A percentile compares a stretch with the other conserved stretches of the same genome.
Conservation (phyloP, 2,888 invertebrate genomes). For the Cephus nigrinus region DNA sequence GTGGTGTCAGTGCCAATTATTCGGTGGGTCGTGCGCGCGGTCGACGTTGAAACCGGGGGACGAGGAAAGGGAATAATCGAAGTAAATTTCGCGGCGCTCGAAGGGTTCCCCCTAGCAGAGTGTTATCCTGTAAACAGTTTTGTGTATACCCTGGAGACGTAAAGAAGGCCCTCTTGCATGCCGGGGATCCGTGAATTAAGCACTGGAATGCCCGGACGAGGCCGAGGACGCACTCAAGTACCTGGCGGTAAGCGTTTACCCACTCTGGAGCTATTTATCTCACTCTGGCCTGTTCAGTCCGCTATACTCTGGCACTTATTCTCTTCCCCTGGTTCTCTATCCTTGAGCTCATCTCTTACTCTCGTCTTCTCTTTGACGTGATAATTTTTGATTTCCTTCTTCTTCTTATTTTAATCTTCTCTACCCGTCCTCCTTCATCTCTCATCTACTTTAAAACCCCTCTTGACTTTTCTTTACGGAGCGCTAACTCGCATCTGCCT, state of each 20-base stretch:
- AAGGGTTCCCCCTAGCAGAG: neutral
- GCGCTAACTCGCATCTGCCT: conserved; percentile 23
- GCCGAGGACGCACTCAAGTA: conserved; percentile 29
- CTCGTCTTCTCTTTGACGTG: neutral
- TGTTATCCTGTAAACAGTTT: conserved; percentile 9
- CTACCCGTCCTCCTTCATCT: neutral
- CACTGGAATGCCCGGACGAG: conserved; percentile 26
- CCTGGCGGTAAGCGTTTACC: conserved; percentile 37
- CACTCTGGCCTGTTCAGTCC: conserved; percentile 7
- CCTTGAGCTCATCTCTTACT: neutral
- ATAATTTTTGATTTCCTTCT: neutral
- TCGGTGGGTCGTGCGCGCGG: conserved; percentile 28
- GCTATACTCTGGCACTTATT: conserved; percentile 8
- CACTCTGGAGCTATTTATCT: conserved; percentile 17
- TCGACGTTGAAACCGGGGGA: conserved; percentile 17
- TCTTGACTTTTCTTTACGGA: neutral
- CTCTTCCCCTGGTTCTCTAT: neutral
- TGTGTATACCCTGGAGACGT: neutral
- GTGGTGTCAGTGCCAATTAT: conserved; percentile 34
- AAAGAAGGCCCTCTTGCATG: too few species aligned
- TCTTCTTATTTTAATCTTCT: neutral
- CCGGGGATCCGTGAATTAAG: conserved; percentile 5
- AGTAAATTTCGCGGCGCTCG: neutral
- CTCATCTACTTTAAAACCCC: neutral
- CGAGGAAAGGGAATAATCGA: conserved; percentile 14